These are phyloP conservation scores for Gortyna flavago DNA, from an alignment of 2,888 invertebrate species.

Conservation along the genomic window DNA sequence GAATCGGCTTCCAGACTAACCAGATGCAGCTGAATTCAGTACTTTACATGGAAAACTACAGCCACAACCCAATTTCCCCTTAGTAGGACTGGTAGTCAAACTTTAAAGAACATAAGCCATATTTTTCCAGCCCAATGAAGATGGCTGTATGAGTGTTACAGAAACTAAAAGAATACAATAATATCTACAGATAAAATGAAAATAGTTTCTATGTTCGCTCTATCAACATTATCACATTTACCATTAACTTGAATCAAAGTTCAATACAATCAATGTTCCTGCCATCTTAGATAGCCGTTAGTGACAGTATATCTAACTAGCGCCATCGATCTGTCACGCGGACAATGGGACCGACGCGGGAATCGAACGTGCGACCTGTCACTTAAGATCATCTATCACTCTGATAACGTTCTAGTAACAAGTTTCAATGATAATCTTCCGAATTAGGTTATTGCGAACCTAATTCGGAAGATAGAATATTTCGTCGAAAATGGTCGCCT, in stretches of 20 bases:
- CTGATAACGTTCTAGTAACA: conserved; percentile 59
- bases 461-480: too few species aligned
- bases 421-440: conserved; percentile 40
- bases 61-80: too few species aligned
- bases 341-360: conserved; percentile 59
- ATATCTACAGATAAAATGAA: neutral
- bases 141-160: too few species aligned
- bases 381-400: conserved; percentile 62
- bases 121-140: too few species aligned
- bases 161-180: too few species aligned
- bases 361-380: conserved; percentile 61
- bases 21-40: too few species aligned
- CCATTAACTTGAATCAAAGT: neutral
- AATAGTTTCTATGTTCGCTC: neutral
- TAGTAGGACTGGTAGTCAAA: too few species aligned
- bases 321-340: conserved; percentile 64
- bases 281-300: conserved; percentile 43
- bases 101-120: too few species aligned
- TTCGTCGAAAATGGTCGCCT: neutral
- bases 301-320: conserved; percentile 56
- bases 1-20: too few species aligned
- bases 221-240: too few species aligned
- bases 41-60: too few species aligned
- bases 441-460: conserved; percentile 3
- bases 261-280: conserved; percentile 26